Percentiles rank a stretch among this genome's conserved stretches.
These are phyloP conservation scores for Chelonoidis abingdonii DNA, from an alignment of 2,113 vertebrate species.

Conservation along the genomic window DNA sequence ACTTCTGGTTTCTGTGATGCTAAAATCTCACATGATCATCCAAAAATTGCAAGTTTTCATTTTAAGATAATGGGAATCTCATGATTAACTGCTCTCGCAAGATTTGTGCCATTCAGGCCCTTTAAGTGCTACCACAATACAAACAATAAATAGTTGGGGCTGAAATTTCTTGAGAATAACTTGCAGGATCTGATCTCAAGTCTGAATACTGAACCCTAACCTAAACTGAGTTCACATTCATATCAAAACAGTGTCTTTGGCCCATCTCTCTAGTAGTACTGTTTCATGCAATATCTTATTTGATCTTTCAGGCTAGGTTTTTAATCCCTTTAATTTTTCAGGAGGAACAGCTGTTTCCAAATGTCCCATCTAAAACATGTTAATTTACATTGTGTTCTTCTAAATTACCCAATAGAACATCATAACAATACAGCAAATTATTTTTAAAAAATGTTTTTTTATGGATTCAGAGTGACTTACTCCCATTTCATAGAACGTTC, in stretches of 20 bases:
- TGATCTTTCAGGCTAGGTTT: neutral
- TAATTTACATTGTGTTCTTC: neutral
- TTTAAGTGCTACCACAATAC: neutral
- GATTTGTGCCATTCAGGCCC: neutral
- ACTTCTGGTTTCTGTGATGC: neutral
- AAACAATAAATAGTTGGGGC: neutral
- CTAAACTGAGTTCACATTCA: neutral
- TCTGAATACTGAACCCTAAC: neutral
- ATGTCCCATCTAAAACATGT: neutral
- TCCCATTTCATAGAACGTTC: neutral
- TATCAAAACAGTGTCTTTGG: neutral
- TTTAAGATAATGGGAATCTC: neutral
- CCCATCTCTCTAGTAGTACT: neutral
- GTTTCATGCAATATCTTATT: neutral
- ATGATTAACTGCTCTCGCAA: neutral
- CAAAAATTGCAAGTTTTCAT: neutral
- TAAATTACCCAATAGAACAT: neutral
- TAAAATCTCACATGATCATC: neutral
- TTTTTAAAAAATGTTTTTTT: neutral
- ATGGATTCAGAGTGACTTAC: neutral
- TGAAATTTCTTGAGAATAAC: neutral
- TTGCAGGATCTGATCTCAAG: neutral
- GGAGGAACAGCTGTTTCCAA: neutral
- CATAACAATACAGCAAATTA: neutral
- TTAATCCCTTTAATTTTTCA: neutral